Evolutionary conservation across 1,140 invertebrate species (phyloP).

Genomic region (Heliconius melpomene): DNA sequence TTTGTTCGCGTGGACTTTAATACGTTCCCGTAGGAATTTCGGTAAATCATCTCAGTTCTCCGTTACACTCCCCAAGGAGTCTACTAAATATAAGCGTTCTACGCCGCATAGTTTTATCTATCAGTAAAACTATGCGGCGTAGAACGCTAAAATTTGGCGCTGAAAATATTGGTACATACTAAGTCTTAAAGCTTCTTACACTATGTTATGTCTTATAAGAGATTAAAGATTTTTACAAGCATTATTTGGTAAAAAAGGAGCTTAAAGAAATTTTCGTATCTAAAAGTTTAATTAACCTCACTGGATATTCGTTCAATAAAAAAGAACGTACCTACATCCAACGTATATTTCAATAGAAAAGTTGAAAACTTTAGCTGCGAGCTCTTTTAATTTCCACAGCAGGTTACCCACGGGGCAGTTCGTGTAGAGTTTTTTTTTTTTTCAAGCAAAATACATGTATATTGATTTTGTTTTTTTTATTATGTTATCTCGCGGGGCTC

Average conservation of each 20-base stretch:
- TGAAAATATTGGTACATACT: no score
- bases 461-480: background rate
- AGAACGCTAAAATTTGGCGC: no score
- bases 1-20: no score
- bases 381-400: background rate
- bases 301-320: background rate
- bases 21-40: no score
- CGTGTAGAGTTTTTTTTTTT: background rate
- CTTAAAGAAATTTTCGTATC: background rate
- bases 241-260: background rate
- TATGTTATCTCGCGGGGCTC: background rate
- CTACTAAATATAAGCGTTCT: no score
- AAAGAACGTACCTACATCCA: background rate
- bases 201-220: background rate
- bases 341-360: conserved; percentile 4
- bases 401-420: conserved; percentile 12
- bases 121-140: no score
- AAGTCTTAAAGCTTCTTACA: no score
- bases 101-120: no score
- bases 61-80: no score
- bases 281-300: conserved; percentile 7
- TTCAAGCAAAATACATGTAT: background rate
- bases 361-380: conserved; percentile 1
- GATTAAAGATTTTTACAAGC: background rate
- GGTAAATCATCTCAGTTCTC: no score